Conservation (phyloP, 2,888 invertebrate species). For the Dascillus cervinus region DNA sequence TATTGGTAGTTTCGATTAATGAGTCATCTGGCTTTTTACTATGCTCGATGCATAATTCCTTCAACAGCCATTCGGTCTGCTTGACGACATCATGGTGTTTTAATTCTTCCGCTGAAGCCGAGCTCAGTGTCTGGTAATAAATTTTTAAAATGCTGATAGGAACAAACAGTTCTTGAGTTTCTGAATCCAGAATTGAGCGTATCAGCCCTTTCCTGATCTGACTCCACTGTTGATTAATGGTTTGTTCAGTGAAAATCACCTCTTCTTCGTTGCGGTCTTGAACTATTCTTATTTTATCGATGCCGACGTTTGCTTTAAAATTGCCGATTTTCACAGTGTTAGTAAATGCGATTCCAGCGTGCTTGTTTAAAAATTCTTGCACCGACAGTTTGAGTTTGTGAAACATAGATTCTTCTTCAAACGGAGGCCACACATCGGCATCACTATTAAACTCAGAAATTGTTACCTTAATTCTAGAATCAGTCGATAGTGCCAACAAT, state of each 20-base stretch:
- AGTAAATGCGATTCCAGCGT: constrained; percentile 36
- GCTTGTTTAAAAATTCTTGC: constrained; percentile 41
- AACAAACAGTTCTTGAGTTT: constrained; percentile 33
- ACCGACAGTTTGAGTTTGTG: constrained; percentile 41
- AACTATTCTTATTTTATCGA: constrained; percentile 34
- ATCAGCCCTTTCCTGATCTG: constrained; percentile 35
- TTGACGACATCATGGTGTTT: constrained; percentile 28
- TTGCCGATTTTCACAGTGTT: constrained; percentile 33
- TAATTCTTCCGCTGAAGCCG: constrained; percentile 26
- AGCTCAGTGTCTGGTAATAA: constrained; percentile 37
- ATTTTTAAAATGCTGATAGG: constrained; percentile 36
- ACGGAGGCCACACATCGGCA: constrained; percentile 41
- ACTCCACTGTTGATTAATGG: constrained; percentile 33
- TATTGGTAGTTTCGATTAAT: constrained; percentile 8
- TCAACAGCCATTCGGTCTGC: constrained; percentile 37
- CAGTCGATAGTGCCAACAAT: constrained; percentile 48
- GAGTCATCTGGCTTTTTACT: constrained; percentile 30
- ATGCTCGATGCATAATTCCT: constrained; percentile 32
- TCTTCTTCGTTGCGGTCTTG: constrained; percentile 23
- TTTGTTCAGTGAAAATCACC: constrained; percentile 18
- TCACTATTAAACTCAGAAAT: constrained; percentile 45
- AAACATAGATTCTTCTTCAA: constrained; percentile 42
- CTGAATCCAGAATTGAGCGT: constrained; percentile 33
- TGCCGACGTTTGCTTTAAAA: constrained; percentile 35
- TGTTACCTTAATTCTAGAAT: constrained; percentile 50